Evolutionary conservation across 2,113 vertebrate species (phyloP).

Genomic region (Chaetodon auriga): DNA sequence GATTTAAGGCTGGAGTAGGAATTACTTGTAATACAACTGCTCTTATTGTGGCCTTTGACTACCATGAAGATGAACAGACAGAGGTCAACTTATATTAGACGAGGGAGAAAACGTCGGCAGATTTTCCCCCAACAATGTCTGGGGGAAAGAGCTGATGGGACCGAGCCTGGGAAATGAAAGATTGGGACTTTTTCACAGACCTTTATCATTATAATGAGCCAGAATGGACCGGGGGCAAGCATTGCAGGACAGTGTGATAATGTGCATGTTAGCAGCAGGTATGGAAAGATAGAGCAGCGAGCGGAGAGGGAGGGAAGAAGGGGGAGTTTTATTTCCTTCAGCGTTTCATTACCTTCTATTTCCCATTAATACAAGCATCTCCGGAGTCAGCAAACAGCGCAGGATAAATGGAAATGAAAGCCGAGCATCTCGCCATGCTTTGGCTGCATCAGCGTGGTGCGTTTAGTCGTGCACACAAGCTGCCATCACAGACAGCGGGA

Average conservation of each 20-base stretch:
- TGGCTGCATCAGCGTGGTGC: slow-evolving; percentile 60
- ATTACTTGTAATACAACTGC: slow-evolving; percentile 54
- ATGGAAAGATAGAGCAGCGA: slow-evolving; percentile 44
- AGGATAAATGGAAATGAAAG: slow-evolving; percentile 69
- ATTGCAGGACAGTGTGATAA: slow-evolving; percentile 49
- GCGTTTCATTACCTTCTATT: slow-evolving; percentile 72
- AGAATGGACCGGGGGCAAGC: slow-evolving; percentile 51
- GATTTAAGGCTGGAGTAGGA: slow-evolving; percentile 41
- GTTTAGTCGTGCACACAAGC: slow-evolving; percentile 65
- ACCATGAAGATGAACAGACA: slow-evolving; percentile 45
- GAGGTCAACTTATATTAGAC: slow-evolving; percentile 43
- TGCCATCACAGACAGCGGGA: slow-evolving; percentile 62
- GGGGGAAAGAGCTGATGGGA: slow-evolving; percentile 64
- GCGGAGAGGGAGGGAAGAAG: neutral
- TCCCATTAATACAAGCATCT: slow-evolving; percentile 68
- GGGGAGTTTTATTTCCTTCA: slow-evolving; percentile 50
- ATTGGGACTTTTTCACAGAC: slow-evolving; percentile 57
- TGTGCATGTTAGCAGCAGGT: slow-evolving; percentile 57
- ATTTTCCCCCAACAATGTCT: slow-evolving; percentile 41
- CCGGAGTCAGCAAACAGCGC: slow-evolving; percentile 62
- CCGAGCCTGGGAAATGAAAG: slow-evolving; percentile 41
- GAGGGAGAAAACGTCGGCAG: slow-evolving; percentile 39
- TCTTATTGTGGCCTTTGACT: slow-evolving; percentile 62
- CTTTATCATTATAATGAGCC: slow-evolving; percentile 72
- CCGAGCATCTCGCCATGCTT: slow-evolving; percentile 36